A percentile compares a stretch with the other conserved stretches of the same genome.
phyloP scores from a whole-genome alignment of 2,113 vertebrate genomes.

The Odocoileus hemionus region DNA sequence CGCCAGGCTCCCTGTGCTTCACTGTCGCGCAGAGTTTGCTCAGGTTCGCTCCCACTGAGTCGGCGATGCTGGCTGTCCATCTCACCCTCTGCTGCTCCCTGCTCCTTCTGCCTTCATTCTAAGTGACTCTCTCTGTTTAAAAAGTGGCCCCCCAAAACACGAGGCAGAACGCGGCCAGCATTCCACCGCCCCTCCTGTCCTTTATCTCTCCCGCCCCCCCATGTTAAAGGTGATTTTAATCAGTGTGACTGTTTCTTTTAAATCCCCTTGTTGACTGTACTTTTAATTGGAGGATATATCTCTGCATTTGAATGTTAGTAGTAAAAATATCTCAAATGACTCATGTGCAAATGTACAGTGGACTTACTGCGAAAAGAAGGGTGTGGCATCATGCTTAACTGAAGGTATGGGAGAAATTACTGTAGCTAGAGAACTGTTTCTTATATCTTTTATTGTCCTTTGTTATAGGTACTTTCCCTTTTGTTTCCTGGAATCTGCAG shows the following conservation, averaged over 20 bases:
- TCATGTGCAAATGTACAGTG: neutral
- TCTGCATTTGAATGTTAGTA: neutral
- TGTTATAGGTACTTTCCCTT: neutral
- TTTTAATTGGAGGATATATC: neutral
- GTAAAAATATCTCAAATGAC: neutral
- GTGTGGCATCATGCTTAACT: neutral
- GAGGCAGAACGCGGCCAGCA: neutral
- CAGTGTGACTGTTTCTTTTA: neutral
- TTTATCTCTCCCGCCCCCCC: neutral
- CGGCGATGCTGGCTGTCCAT: neutral
- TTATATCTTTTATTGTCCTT: neutral
- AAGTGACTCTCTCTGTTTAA: neutral
- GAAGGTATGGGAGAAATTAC: neutral
- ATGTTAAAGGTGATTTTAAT: neutral
- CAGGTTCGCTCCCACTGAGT: neutral
- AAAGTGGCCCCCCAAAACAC: neutral
- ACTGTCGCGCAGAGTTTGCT: neutral
- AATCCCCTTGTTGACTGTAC: neutral
- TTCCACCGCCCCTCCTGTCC: neutral
- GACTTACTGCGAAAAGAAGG: neutral
- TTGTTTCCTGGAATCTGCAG: neutral
- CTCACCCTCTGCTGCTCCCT: neutral
- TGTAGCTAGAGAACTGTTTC: neutral
- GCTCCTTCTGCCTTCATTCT: neutral
- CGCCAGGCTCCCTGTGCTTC: neutral